A percentile compares a stretch with the other conserved stretches of the same genome.
These are phyloP conservation scores for Dynastes grantii DNA, from an alignment of 2,888 invertebrate genomes.

Conservation along the genomic window DNA sequence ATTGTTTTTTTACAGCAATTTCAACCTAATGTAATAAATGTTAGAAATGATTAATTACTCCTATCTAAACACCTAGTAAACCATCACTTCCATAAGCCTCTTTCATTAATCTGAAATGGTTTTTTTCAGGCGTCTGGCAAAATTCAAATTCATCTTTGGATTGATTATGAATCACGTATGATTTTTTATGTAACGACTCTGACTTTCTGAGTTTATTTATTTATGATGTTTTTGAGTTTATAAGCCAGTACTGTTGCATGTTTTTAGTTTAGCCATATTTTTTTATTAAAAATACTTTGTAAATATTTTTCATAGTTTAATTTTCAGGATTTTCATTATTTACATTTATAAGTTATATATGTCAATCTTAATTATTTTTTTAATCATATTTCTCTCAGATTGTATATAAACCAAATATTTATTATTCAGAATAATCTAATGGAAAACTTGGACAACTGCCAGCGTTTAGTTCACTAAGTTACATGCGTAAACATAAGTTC, in stretches of 20 bases:
- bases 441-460: slow-evolving; percentile 41
- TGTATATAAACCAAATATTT: slow-evolving; percentile 40
- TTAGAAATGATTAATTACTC: too few relatives aligned
- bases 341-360: slow-evolving; percentile 32
- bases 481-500: slow-evolving; percentile 24
- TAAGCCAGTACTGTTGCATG: neutral
- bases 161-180: too few relatives aligned
- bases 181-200: too few relatives aligned
- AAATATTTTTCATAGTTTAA: slow-evolving; percentile 17
- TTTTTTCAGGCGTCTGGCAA: too few relatives aligned
- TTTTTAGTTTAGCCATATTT: neutral
- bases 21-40: too few relatives aligned
- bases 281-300: slow-evolving; percentile 26
- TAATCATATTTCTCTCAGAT: slow-evolving; percentile 29
- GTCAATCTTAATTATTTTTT: slow-evolving; percentile 30
- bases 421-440: slow-evolving; percentile 41
- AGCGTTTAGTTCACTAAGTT: slow-evolving; percentile 28
- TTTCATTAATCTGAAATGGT: too few relatives aligned
- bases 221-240: neutral
- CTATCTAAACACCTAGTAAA: too few relatives aligned
- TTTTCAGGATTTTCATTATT: slow-evolving; percentile 37
- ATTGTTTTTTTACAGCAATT: too few relatives aligned
- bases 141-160: too few relatives aligned
- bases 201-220: neutral
- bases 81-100: too few relatives aligned